Evolutionary conservation across 1,140 invertebrate genomes (phyloP), one percentile per base, ranked within the genome.

Genomic region (Eueides isabella): DNA sequence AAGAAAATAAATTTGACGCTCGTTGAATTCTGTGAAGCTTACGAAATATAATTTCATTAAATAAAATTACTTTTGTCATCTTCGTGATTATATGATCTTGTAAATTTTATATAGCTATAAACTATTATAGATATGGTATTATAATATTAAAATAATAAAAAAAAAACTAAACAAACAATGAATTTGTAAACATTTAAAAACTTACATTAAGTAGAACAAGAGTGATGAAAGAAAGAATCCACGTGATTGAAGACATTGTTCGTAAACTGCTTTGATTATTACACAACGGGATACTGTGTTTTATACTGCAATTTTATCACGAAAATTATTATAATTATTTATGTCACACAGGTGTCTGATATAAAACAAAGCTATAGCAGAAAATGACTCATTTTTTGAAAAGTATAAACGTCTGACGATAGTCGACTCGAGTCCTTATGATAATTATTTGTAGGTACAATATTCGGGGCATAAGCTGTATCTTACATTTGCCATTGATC

Each of bases 131-230:
- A 61, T n/a, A 2, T 61, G 48, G 2, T 41, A 14, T 41, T 12
- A 14, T 12, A 29, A 12, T 61, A 29, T 14, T 61, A 1, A 28
- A 29, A 28, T 28, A 12, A 29, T 14, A 62, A 35, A 41, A 38
- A 38, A 38, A 1, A 5, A 38, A 38, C 16, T 0, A 38, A 4
- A 38, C 14, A 14, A 14, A 14, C 14, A 1, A 38, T 2, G 14
- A 38, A 38, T 16, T 5, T 5, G 5, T 33, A 68, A 19, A 55
- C 6, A 3, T 33, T 31, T 31, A 23, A 61, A 31, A 66, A 80
- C 84, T 85, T 74, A 85, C 84, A 80, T 85, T 85, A 44, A 85
- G 78, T 61, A 81, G 61, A 44, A 79, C 70, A 44, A 84, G 74
- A 6, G 72, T 68, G 31, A 85, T 38, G 64, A 86, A 83, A 26